phyloP scores from a whole-genome alignment of 2,888 invertebrate species.

The Cantharis lateralis region DNA sequence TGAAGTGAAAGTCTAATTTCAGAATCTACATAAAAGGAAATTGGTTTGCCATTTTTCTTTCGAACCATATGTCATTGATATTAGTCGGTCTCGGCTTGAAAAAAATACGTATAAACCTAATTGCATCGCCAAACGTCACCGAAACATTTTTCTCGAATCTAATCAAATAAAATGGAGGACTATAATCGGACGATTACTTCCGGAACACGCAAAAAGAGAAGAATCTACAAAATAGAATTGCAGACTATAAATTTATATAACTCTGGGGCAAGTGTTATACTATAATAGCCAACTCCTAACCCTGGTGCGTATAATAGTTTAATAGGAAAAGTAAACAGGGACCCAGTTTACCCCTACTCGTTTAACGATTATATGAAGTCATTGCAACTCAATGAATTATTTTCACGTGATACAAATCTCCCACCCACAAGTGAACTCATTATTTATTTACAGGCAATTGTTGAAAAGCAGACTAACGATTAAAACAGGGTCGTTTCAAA shows the following conservation, averaged over 20 bases:
- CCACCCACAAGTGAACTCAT: not conserved
- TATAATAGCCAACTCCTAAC: conserved; percentile 34
- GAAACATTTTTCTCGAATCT: not conserved
- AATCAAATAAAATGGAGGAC: not conserved
- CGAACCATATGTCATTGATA: conserved; percentile 14
- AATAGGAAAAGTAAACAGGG: conserved; percentile 34
- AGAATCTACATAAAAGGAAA: conserved; percentile 44
- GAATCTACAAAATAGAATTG: conserved; percentile 9
- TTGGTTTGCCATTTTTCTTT: conserved; percentile 45
- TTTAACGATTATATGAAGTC: conserved; percentile 32
- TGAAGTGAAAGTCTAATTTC: conserved; percentile 21
- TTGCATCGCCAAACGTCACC: not conserved
- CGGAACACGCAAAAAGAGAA: not conserved
- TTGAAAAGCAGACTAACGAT: not conserved
- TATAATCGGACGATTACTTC: not conserved
- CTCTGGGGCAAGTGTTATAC: conserved; percentile 34
- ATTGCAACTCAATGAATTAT: conserved; percentile 4
- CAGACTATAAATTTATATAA: conserved; percentile 26
- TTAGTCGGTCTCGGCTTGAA: conserved; percentile 3
- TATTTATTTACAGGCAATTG: not conserved
- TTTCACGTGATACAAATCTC: not conserved
- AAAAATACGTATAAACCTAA: not conserved
- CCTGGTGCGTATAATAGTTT: conserved; percentile 38
- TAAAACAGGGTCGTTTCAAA: not conserved
- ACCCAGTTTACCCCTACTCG: conserved; percentile 29